These are phyloP conservation scores for Phasianus colchicus DNA, from an alignment of 2,113 vertebrate genomes.

Conservation along the genomic window DNA sequence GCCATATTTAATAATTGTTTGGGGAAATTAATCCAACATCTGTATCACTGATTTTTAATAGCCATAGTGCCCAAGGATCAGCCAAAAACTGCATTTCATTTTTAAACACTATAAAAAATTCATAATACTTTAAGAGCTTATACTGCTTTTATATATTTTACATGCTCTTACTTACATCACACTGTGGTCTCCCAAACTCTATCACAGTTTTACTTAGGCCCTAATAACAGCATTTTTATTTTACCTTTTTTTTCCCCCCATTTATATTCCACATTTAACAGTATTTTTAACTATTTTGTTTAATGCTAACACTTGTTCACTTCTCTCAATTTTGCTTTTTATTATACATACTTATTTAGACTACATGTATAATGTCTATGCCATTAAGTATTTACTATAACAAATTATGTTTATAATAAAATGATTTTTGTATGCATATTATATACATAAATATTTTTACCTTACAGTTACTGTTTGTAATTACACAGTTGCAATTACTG, in stretches of 20 bases:
- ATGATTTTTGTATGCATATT: not conserved
- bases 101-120: not conserved
- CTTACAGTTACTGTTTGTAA: not conserved
- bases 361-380: not conserved
- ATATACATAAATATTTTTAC: not conserved
- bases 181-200: not conserved
- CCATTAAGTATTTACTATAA: not conserved
- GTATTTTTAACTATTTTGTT: not conserved
- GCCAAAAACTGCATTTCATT: not conserved
- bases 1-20: not conserved
- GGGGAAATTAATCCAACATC: not conserved
- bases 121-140: not conserved
- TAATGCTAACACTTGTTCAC: not conserved
- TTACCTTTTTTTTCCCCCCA: not conserved
- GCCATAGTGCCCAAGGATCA: not conserved
- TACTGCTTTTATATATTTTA: not conserved
- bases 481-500: not conserved
- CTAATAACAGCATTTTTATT: not conserved
- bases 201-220: not conserved
- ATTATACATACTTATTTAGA: not conserved
- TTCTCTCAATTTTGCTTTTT: not conserved
- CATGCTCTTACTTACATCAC: not conserved
- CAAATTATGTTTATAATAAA: not conserved
- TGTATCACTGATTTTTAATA: not conserved
- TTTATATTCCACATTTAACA: not conserved